Percentiles rank a stretch among this genome's conserved stretches.
These are phyloP conservation scores for Lateolabrax maculatus DNA, from an alignment of 2,797 vertebrate genomes.

Conservation along the genomic window DNA sequence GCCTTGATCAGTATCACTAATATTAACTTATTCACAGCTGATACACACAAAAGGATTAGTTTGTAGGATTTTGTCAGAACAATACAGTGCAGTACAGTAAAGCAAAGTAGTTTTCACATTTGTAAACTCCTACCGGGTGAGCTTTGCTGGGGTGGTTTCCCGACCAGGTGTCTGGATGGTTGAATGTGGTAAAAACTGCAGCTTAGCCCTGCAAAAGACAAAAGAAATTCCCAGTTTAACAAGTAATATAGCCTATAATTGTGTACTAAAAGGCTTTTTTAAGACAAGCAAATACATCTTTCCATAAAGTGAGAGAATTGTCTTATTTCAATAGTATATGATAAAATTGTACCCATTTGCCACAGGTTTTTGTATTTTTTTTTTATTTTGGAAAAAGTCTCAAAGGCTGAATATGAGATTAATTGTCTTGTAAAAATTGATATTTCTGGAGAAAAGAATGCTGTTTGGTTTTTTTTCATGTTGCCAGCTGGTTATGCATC, in stretches of 20 bases:
- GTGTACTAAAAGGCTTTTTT: constrained; percentile 10
- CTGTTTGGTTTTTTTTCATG: not conserved
- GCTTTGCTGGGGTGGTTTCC: constrained; percentile 47
- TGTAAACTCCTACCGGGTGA: constrained; percentile 53
- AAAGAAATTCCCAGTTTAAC: constrained; percentile 29
- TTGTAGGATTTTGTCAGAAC: not conserved
- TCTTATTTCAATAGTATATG: not conserved
- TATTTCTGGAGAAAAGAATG: not conserved
- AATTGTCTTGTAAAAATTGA: not conserved
- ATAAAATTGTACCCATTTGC: not conserved
- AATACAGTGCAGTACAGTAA: no score
- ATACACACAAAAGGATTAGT: not conserved
- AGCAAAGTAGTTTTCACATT: constrained; percentile 20
- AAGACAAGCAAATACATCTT: constrained; percentile 9
- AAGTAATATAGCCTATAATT: not conserved
- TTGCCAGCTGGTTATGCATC: not conserved
- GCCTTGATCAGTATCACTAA: not conserved
- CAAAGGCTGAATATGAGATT: not conserved
- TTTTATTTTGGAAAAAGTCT: not conserved
- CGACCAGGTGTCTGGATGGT: constrained; percentile 28
- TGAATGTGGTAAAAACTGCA: constrained; percentile 55
- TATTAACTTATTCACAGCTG: not conserved
- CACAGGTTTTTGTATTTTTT: not conserved
- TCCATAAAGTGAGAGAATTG: not conserved
- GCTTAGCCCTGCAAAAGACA: constrained; percentile 48